Conservation (phyloP, 2,113 vertebrate genomes). For the Sander vitreus region DNA sequence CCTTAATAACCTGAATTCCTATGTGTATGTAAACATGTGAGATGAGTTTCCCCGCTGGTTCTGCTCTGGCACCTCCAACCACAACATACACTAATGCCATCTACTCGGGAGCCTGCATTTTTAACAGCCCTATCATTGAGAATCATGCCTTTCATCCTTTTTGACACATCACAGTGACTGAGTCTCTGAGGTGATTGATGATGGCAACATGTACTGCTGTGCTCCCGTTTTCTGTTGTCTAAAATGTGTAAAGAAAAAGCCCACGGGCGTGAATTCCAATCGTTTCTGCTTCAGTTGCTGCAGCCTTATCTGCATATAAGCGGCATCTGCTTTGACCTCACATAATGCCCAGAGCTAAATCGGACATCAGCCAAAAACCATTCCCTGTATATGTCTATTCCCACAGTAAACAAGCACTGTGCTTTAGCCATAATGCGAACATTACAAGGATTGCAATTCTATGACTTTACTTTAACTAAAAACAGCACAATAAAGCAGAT, state of each 20-base stretch:
- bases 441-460: conserved; percentile 35
- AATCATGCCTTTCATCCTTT: conserved; percentile 75
- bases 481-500: conserved; percentile 13
- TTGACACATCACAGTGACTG: conserved; percentile 73
- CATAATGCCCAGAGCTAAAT: conserved; percentile 45
- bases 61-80: conserved; percentile 9
- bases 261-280: conserved; percentile 55
- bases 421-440: background rate
- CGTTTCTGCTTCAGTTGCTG: conserved; percentile 40
- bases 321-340: conserved; percentile 51
- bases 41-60: conserved; percentile 42
- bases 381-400: background rate
- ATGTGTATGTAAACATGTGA: conserved; percentile 41
- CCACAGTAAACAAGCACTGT: background rate
- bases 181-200: conserved; percentile 79
- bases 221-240: conserved; percentile 58
- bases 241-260: conserved; percentile 44
- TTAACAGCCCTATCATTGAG: conserved; percentile 58
- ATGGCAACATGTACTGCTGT: conserved; percentile 57
- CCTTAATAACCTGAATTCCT: conserved; percentile 32
- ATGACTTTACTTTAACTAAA: conserved; percentile 15
- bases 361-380: conserved; percentile 43
- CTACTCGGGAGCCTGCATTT: conserved; percentile 44
- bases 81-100: conserved; percentile 28
- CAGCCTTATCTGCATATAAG: conserved; percentile 61